Evolutionary conservation across 2,797 vertebrate species (phyloP).

Genomic region (Lepilemur septentrionalis): DNA sequence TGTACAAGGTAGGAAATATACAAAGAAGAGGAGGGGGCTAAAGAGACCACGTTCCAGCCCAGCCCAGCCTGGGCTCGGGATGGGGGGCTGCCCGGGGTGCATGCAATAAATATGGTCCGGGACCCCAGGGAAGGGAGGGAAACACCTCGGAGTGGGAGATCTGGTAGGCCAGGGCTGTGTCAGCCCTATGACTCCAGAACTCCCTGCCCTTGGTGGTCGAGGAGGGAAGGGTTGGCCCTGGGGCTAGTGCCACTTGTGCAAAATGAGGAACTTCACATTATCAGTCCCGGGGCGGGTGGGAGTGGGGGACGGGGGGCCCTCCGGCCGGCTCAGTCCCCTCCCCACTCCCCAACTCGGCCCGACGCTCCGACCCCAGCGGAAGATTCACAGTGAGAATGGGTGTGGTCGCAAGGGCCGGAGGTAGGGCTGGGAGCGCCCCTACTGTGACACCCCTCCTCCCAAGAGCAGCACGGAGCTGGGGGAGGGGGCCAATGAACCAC

Average conservation of each 20-base stretch:
- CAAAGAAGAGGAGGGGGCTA: conserved; percentile 70
- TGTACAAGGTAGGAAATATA: conserved; percentile 80
- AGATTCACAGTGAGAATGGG: conserved; percentile 82
- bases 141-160: conserved; percentile 38
- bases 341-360: conserved; percentile 61
- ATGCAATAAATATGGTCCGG: conserved; percentile 83
- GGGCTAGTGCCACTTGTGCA: conserved; percentile 78
- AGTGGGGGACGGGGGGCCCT: conserved; percentile 63
- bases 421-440: conserved; percentile 73
- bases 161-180: conserved; percentile 38
- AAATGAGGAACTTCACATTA: conserved; percentile 83
- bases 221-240: conserved; percentile 67
- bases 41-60: conserved; percentile 63
- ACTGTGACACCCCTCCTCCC: conserved; percentile 66
- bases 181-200: conserved; percentile 56
- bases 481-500: conserved; percentile 65
- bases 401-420: conserved; percentile 80
- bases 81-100: conserved; percentile 65
- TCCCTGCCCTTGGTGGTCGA: conserved; percentile 52
- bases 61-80: conserved; percentile 49
- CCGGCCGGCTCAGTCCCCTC: conserved; percentile 76
- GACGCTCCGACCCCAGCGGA: conserved; percentile 73
- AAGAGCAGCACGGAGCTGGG: conserved; percentile 70
- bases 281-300: conserved; percentile 76
- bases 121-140: conserved; percentile 43